phyloP scores from a whole-genome alignment of 2,113 vertebrate genomes.

The Gavialis gangeticus region DNA sequence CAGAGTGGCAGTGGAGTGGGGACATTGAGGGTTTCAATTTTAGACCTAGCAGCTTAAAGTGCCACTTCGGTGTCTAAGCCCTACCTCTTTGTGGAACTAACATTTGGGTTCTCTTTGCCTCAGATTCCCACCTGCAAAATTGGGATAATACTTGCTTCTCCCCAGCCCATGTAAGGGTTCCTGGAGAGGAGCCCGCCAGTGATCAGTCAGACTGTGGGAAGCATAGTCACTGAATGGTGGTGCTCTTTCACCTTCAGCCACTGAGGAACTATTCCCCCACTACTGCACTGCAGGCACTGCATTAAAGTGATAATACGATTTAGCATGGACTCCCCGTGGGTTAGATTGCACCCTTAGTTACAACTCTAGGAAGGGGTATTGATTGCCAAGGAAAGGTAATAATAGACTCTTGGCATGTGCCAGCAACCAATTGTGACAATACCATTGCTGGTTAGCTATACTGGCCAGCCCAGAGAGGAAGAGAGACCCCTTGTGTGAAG shows the following conservation, averaged over 20 bases:
- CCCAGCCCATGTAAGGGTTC: not conserved
- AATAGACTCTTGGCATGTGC: not conserved
- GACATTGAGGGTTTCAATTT: too few relatives aligned
- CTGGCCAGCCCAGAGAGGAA: not conserved
- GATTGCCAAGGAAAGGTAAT: rapidly evolving
- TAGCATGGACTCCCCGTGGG: not conserved
- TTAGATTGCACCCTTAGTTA: not conserved
- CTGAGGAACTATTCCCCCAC: not conserved
- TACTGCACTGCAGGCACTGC: not conserved
- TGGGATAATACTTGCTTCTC: not conserved
- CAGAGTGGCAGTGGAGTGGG: too few relatives aligned
- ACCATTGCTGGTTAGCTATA: not conserved
- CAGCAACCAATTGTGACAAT: not conserved
- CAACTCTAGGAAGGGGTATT: not conserved
- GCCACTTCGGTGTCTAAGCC: too few relatives aligned
- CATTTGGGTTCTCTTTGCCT: not conserved
- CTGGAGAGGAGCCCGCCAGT: not conserved
- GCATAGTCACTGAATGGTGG: not conserved
- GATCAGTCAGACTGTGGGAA: not conserved
- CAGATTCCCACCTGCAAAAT: not conserved
- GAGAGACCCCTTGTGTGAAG: too few relatives aligned
- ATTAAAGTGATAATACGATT: not conserved
- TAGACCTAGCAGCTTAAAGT: too few relatives aligned
- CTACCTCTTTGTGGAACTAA: too few relatives aligned
- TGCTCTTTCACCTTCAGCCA: not conserved